Evolutionary conservation across 92 coral and sea anemone genomes (phyloP).

Genomic region (Scolanthus callimorphus): DNA sequence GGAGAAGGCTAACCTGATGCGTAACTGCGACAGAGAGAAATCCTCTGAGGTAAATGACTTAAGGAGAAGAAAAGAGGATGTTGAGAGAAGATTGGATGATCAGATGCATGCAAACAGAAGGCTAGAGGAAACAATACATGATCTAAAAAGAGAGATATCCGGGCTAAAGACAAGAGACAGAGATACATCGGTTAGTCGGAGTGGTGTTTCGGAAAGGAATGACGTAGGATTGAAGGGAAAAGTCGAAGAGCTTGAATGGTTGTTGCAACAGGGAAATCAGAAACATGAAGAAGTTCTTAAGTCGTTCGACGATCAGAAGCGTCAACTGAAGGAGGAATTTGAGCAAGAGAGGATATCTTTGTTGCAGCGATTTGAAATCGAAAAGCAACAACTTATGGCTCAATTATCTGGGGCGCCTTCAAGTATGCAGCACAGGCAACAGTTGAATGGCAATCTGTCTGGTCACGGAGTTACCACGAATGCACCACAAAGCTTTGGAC

Average conservation of each 20-base stretch:
- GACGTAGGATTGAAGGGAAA: conserved; percentile 46
- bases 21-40: conserved; percentile 60
- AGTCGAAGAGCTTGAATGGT: conserved; percentile 50
- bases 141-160: conserved; percentile 7
- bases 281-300: conserved; percentile 51
- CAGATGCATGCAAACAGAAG: conserved; percentile 37
- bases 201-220: conserved; percentile 25
- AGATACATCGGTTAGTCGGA: background rate
- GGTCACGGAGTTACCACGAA: background rate
- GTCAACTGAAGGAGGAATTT: conserved; percentile 40
- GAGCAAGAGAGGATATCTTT: conserved; percentile 42
- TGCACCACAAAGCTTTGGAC: background rate
- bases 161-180: background rate
- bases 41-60: conserved; percentile 51
- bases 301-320: conserved; percentile 37
- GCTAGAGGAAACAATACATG: conserved; percentile 43
- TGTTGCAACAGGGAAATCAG: conserved; percentile 28
- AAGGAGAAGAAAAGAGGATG: conserved; percentile 46
- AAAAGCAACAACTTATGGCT: conserved; percentile 17
- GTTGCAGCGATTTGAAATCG: conserved; percentile 46
- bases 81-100: conserved; percentile 50
- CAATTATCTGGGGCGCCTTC: conserved; percentile 14
- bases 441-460: background rate
- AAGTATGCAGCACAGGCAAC: conserved; percentile 2
- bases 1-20: conserved; percentile 62